phyloP scores from a whole-genome alignment of 2,888 invertebrate genomes.

The Andrena praecox region DNA sequence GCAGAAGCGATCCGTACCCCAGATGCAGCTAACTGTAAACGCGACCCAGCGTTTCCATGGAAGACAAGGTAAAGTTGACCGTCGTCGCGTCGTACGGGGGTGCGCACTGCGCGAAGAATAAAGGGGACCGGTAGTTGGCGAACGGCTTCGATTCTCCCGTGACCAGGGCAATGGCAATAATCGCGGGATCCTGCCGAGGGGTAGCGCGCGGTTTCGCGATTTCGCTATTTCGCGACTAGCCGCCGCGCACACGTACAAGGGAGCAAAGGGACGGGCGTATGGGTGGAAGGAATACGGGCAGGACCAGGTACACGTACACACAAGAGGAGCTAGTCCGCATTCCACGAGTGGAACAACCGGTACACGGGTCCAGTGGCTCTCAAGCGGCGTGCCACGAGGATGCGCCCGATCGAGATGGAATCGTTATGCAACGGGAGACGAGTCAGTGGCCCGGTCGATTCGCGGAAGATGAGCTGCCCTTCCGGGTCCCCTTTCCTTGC shows the following conservation, averaged over 20 bases:
- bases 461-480: constrained; percentile 70
- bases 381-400: constrained; percentile 62
- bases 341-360: constrained; percentile 85
- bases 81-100: too few relatives aligned
- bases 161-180: constrained; percentile 36
- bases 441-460: constrained; percentile 73
- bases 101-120: too few relatives aligned
- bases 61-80: too few relatives aligned
- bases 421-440: constrained; percentile 75
- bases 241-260: not conserved
- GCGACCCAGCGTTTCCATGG: too few relatives aligned
- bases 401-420: constrained; percentile 43
- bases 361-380: constrained; percentile 83
- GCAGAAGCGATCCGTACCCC: too few relatives aligned
- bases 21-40: too few relatives aligned
- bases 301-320: constrained; percentile 66
- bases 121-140: too few relatives aligned
- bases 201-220: not conserved
- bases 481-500: constrained; percentile 65
- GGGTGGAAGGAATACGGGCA: constrained; percentile 39
- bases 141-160: not conserved
- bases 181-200: constrained; percentile 8
- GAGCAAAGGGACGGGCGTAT: constrained; percentile 6
- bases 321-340: constrained; percentile 81
- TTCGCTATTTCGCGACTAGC: not conserved